Evolutionary conservation across 2,888 invertebrate genomes (phyloP).

Genomic region (Parthenolecanium corni): DNA sequence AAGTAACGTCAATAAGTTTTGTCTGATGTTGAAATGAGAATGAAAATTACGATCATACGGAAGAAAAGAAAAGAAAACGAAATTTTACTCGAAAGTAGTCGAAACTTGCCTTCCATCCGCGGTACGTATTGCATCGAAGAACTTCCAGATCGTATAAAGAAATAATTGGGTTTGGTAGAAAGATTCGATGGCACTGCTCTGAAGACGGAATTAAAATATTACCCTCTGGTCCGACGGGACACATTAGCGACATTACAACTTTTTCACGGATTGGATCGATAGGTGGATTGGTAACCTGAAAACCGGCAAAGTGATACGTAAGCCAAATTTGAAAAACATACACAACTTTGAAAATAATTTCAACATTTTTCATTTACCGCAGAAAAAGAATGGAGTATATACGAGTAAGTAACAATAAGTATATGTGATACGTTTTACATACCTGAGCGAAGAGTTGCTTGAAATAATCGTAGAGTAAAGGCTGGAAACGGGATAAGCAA

Average conservation of each 20-base stretch:
- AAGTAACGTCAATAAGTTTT: conserved; percentile 79
- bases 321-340: too few species aligned
- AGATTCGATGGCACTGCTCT: conserved; percentile 76
- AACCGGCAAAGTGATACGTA: not conserved
- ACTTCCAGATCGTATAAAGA: conserved; percentile 83
- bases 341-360: too few species aligned
- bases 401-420: too few species aligned
- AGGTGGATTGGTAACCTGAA: conserved; percentile 88
- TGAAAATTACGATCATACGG: not conserved
- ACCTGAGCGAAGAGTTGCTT: conserved; percentile 97
- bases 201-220: conserved; percentile 86
- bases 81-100: not conserved
- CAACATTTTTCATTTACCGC: too few species aligned
- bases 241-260: conserved; percentile 95
- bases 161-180: conserved; percentile 86
- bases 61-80: too few species aligned
- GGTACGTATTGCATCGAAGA: conserved; percentile 66
- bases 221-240: conserved; percentile 91
- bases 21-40: conserved; percentile 41
- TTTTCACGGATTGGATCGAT: conserved; percentile 99
- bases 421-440: conserved; percentile 30
- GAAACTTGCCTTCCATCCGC: conserved; percentile 65
- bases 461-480: conserved; percentile 92
- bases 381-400: too few species aligned
- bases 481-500: conserved; percentile 89